Conservation (phyloP, 2,888 invertebrate species). For the Atrina japonica region DNA sequence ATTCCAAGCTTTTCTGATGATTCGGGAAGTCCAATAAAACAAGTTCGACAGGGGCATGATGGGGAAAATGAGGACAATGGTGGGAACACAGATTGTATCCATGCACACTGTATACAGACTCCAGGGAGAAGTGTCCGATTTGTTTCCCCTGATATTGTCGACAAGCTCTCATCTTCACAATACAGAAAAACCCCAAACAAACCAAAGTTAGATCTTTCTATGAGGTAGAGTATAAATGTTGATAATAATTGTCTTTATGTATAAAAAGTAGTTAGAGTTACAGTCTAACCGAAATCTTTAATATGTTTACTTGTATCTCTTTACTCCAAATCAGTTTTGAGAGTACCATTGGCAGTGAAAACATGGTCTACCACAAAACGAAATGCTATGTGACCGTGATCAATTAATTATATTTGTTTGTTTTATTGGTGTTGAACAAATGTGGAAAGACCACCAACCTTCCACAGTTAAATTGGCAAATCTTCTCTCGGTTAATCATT, state of each 20-base stretch:
- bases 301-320: too few relatives aligned
- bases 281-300: too few relatives aligned
- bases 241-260: slow-evolving; percentile 8
- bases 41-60: neutral
- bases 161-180: neutral
- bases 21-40: neutral
- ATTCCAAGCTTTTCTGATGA: slow-evolving; percentile 34
- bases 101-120: slow-evolving; percentile 12
- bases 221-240: slow-evolving; percentile 20
- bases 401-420: too few relatives aligned
- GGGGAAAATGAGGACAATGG: neutral
- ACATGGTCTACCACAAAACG: too few relatives aligned
- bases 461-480: too few relatives aligned
- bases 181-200: slow-evolving; percentile 52
- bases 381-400: too few relatives aligned
- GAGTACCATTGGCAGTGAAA: too few relatives aligned
- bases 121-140: slow-evolving; percentile 56
- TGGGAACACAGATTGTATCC: neutral
- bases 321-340: too few relatives aligned
- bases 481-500: too few relatives aligned
- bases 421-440: too few relatives aligned
- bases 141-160: slow-evolving; percentile 43
- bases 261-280: too few relatives aligned
- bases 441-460: too few relatives aligned
- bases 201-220: neutral